A percentile compares a stretch with the other conserved stretches of the same genome.
These are phyloP conservation scores for Phortica magna DNA, from an alignment of 2,888 invertebrate species.

Conservation along the genomic window DNA sequence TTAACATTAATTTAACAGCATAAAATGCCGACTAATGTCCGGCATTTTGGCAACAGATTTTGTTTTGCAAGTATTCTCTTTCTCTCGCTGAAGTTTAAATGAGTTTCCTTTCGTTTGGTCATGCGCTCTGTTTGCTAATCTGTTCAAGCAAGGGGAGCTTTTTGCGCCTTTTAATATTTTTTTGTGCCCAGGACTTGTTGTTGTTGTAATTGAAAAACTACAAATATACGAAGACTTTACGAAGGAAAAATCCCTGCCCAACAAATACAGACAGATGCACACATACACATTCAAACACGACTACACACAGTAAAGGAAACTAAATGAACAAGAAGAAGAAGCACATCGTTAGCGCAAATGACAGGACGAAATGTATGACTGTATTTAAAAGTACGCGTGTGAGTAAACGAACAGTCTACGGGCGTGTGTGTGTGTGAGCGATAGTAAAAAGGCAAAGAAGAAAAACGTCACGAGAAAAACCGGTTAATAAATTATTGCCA, in stretches of 20 bases:
- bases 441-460: slow-evolving; percentile 67
- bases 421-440: slow-evolving; percentile 60
- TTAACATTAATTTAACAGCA: too few relatives aligned
- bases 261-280: slow-evolving; percentile 48
- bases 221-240: slow-evolving; percentile 53
- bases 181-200: slow-evolving; percentile 32
- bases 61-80: too few relatives aligned
- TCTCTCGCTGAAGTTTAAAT: too few relatives aligned
- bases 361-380: slow-evolving; percentile 21
- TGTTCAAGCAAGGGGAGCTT: not conserved
- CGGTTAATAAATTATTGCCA: slow-evolving; percentile 75
- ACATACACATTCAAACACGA: slow-evolving; percentile 35
- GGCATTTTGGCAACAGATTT: too few relatives aligned
- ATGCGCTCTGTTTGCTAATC: not conserved
- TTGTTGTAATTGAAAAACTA: slow-evolving; percentile 58
- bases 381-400: slow-evolving; percentile 7
- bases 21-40: too few relatives aligned
- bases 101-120: not conserved
- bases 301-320: slow-evolving; percentile 43
- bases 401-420: not conserved
- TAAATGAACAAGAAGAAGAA: slow-evolving; percentile 41
- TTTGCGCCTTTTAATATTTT: slow-evolving; percentile 51
- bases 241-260: slow-evolving; percentile 61
- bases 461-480: slow-evolving; percentile 71
- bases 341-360: slow-evolving; percentile 40